Base-by-base conservation (phyloP, 2,797 vertebrate species). In the Tangara arthus region DNA sequence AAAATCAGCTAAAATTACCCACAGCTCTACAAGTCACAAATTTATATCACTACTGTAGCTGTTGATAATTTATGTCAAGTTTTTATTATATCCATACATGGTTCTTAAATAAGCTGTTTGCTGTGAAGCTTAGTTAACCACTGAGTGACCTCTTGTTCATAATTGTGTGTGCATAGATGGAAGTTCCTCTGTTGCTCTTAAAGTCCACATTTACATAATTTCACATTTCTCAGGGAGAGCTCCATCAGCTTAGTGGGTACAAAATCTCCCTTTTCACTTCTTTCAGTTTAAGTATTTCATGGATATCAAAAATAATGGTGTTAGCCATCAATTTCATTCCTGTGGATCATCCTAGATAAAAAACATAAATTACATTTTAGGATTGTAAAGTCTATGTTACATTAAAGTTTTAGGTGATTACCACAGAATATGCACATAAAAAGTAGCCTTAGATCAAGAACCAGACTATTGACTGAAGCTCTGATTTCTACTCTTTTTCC, bases 121-220 rank as follows among this genome's bases (percentile, higher is more conserved):
- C 87, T 94, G 59, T 53, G 73, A 94, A 95, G 87, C 79, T 92
- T 87, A 93, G 82, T 64, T 81, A 92, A 92, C 94, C 70, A 47
- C 34, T 55, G 27, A 35, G 52, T 93, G 94, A 95, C 94, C 91
- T 93, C 82, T 89, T 82, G 50, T 57, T 91, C 78, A 13, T 91
- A 69, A 82, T 87, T 56, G 20, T 50, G 63, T 75, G 59, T 79
- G 82, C 28, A 39, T 84, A 91, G 68, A 75, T 82, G 27, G 91
- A 96, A 80, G 89, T 94, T 96, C 66, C 11, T 95, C 82, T 83
- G 64, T 81, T 93, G 63, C 92, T 95, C 93, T 76, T 86, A 49
- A 94, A 87, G 70, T 88, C 57, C 24, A 50, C 34, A 95, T 97
- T 96, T 97, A 78, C 95, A 96, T 97, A 97, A 97, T 97, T 97